Evolutionary conservation across 2,113 vertebrate species (phyloP), one percentile per base, ranked within the genome.

Genomic region (Trematomus loennbergii): DNA sequence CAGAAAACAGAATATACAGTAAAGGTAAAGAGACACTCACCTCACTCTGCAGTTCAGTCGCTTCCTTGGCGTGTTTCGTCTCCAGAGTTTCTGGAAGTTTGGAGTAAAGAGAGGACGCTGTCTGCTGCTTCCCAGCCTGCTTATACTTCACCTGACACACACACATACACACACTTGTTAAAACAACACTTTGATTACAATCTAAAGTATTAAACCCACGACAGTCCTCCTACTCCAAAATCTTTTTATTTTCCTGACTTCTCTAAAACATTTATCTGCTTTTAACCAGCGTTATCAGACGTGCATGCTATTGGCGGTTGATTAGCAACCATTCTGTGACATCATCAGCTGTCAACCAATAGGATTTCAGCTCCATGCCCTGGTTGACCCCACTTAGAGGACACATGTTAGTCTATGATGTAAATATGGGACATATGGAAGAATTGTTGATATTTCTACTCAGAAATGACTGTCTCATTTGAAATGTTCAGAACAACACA

Each of bases 21-120:
- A 40, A 40, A 2, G 15, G 5, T 8, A 54, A 2, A 58, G 5
- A 63, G 48, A 17, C 6, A 62, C 89, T 87, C 89, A 98, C 97
- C 89, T 97, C 91, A 79, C 97, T 98, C 94, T 96, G 97, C 62
- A 97, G 95, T 20, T 95, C 93, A 0, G 92, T 89, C 5, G 92
- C 89, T 79, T 97, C 94, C 93, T 92, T 96, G 3, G 95, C 95
- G 60, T 94, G 96, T 61, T 95, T 96, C 9, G 94, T 98, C 76
- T 99, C 97, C 70, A 96, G 94, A 54, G 98, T 99, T 25, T 97
- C 95, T 4, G 97, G 94, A 89, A 99, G 96, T 87, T 90, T 95
- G 83, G 95, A 95, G 89, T 97, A 99, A 3, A 98, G 93, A 68
- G 94, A 90, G 15, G 93, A 84, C 20, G 95, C 85, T 33, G 94